Percentiles rank a stretch among this genome's conserved stretches.
These are phyloP conservation scores for Erpobdella octoculata DNA, from an alignment of 2,888 invertebrate species.

Conservation along the genomic window DNA sequence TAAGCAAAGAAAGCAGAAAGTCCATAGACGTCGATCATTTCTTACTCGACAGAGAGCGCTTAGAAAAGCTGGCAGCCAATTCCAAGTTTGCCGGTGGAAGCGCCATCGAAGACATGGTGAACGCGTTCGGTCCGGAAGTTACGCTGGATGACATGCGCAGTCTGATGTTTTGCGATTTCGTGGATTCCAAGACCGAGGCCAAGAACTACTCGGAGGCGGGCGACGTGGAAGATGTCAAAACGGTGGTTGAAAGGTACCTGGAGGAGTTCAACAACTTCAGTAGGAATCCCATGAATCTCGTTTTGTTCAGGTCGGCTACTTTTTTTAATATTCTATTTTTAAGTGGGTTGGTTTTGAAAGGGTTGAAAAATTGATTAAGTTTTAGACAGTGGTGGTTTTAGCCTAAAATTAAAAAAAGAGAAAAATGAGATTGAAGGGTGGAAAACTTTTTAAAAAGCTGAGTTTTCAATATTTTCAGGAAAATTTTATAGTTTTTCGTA, in stretches of 20 bases:
- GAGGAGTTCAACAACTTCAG: slow-evolving; percentile 88
- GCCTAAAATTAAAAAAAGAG: no score
- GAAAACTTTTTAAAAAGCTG: background rate
- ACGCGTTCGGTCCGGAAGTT: slow-evolving; percentile 54
- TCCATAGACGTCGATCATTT: background rate
- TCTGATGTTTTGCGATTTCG: slow-evolving; percentile 86
- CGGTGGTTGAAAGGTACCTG: slow-evolving; percentile 77
- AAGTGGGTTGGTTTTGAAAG: background rate
- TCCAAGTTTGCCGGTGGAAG: no score
- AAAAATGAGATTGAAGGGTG: background rate
- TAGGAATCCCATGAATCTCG: slow-evolving; percentile 90
- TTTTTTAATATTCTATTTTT: slow-evolving; percentile 30
- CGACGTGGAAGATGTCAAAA: slow-evolving; percentile 70
- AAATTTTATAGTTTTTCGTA: background rate
- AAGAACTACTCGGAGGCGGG: slow-evolving; percentile 79
- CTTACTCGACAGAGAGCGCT: background rate
- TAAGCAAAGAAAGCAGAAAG: background rate
- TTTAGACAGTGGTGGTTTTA: no score
- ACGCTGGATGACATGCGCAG: slow-evolving; percentile 74
- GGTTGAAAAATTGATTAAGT: no score
- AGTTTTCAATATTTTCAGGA: background rate
- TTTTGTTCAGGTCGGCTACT: slow-evolving; percentile 56
- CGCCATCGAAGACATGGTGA: background rate
- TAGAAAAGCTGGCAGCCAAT: background rate
- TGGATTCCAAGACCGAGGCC: slow-evolving; percentile 82